These are phyloP conservation scores for Embiotoca jacksoni DNA, from an alignment of 2,113 vertebrate genomes.

Conservation along the genomic window DNA sequence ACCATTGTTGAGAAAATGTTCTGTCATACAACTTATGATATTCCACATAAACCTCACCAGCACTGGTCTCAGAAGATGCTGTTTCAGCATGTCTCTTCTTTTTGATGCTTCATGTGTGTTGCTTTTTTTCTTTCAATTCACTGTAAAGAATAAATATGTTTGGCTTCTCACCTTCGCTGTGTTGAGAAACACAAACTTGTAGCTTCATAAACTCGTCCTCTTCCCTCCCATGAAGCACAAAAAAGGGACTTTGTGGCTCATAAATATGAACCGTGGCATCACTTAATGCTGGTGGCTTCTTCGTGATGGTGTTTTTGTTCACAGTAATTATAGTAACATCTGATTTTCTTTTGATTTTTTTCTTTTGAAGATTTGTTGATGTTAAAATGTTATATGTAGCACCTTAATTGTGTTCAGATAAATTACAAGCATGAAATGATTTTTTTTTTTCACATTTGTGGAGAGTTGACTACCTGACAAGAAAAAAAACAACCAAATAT, in stretches of 20 bases:
- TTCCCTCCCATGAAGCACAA: too few species aligned
- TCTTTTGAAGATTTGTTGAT: constrained; percentile 17
- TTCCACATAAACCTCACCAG: neutral
- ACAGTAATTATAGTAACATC: neutral
- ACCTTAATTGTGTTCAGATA: constrained; percentile 53
- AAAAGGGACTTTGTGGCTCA: neutral
- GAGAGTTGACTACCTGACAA: constrained; percentile 13
- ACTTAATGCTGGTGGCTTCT: neutral
- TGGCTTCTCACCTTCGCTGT: neutral
- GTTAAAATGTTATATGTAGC: constrained; percentile 52
- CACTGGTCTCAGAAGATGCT: neutral
- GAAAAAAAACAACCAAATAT: neutral
- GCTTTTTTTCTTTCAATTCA: neutral
- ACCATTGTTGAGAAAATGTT: neutral
- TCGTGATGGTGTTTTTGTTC: constrained; percentile 11
- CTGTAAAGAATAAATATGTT: neutral
- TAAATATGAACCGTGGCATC: neutral
- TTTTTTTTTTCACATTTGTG: constrained; percentile 22
- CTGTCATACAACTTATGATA: neutral
- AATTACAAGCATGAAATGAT: constrained; percentile 39
- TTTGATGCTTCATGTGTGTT: neutral
- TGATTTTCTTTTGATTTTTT: neutral
- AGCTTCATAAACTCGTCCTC: too few species aligned
- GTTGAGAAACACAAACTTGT: constrained; percentile 24
- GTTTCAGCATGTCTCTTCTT: neutral